A percentile compares a stretch with the other conserved stretches of the same genome.
phyloP scores from a whole-genome alignment of 2,888 invertebrate species.

The Muschampia plurimacula region DNA sequence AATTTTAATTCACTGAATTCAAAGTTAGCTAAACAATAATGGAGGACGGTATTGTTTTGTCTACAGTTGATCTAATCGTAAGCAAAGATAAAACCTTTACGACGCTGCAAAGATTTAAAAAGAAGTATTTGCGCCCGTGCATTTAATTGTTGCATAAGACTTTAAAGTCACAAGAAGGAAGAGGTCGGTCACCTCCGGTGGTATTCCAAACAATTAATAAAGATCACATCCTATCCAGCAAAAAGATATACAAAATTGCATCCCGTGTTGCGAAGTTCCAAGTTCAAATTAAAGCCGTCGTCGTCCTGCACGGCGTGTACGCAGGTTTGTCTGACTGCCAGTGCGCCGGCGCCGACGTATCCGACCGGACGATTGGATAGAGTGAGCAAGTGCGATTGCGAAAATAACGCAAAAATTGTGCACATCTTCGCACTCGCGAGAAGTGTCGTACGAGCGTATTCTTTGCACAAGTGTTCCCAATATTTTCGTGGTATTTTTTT shows the following conservation, averaged over 20 bases:
- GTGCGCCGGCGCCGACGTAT: slow-evolving; percentile 74
- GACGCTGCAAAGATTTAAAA: background rate
- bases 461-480: slow-evolving; percentile 52
- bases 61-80: background rate
- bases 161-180: slow-evolving; percentile 49
- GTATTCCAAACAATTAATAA: slow-evolving; percentile 67
- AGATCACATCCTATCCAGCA: slow-evolving; percentile 54
- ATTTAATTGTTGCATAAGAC: slow-evolving; percentile 26
- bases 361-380: slow-evolving; percentile 72
- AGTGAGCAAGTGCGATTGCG: slow-evolving; percentile 55
- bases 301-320: slow-evolving; percentile 52
- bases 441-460: slow-evolving; percentile 46
- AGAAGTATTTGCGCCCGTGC: background rate
- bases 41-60: background rate
- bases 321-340: slow-evolving; percentile 46
- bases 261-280: slow-evolving; percentile 64
- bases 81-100: background rate
- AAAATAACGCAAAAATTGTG: slow-evolving; percentile 55
- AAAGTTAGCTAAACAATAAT: background rate
- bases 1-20: slow-evolving; percentile 12
- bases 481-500: slow-evolving; percentile 47
- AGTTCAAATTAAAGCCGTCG: slow-evolving; percentile 70
- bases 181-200: slow-evolving; percentile 64
- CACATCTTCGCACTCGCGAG: slow-evolving; percentile 40
- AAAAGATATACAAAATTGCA: slow-evolving; percentile 69